Percentiles rank a stretch among this genome's conserved stretches.
Conservation (phyloP, 2,888 invertebrate genomes). For the Ectropis crepuscularia region DNA sequence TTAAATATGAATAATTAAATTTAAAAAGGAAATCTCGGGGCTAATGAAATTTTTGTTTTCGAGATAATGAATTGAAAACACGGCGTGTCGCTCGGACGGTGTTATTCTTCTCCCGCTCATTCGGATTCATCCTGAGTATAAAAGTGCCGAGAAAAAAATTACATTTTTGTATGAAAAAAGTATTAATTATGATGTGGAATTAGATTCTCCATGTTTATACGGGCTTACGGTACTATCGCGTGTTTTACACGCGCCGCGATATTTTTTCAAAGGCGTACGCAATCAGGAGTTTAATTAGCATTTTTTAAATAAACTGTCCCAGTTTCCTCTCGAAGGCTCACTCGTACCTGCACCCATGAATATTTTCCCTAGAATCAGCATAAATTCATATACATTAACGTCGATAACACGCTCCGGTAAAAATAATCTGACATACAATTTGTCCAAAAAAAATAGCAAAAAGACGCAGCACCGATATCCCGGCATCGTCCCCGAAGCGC, state of each 20-base stretch:
- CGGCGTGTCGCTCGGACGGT: conserved; percentile 68
- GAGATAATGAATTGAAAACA: conserved; percentile 85
- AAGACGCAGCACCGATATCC: conserved; percentile 38
- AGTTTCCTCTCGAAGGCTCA: conserved; percentile 33
- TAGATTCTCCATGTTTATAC: conserved; percentile 70
- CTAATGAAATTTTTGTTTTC: conserved; percentile 85
- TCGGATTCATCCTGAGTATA: conserved; percentile 75
- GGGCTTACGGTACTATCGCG: conserved; percentile 63
- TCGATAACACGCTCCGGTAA: conserved; percentile 26
- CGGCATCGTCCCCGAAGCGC: conserved; percentile 50
- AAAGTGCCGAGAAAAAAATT: conserved; percentile 62
- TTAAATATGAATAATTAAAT: conserved; percentile 85
- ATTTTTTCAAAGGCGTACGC: conserved; percentile 57
- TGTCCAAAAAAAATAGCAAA: conserved; percentile 16
- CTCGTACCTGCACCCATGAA: conserved; percentile 36
- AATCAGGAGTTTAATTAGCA: conserved; percentile 54
- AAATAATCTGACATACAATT: conserved; percentile 6
- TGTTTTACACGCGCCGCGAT: conserved; percentile 41
- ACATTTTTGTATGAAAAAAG: conserved; percentile 59
- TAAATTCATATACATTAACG: conserved; percentile 29
- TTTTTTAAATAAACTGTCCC: conserved; percentile 52
- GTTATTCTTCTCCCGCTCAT: conserved; percentile 82
- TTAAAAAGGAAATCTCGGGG: conserved; percentile 82
- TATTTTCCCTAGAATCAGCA: conserved; percentile 32
- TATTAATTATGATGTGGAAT: conserved; percentile 74